A percentile compares a stretch with the other conserved stretches of the same genome.
These are phyloP conservation scores for Falco concolor DNA, from an alignment of 2,797 vertebrate species.

Conservation along the genomic window DNA sequence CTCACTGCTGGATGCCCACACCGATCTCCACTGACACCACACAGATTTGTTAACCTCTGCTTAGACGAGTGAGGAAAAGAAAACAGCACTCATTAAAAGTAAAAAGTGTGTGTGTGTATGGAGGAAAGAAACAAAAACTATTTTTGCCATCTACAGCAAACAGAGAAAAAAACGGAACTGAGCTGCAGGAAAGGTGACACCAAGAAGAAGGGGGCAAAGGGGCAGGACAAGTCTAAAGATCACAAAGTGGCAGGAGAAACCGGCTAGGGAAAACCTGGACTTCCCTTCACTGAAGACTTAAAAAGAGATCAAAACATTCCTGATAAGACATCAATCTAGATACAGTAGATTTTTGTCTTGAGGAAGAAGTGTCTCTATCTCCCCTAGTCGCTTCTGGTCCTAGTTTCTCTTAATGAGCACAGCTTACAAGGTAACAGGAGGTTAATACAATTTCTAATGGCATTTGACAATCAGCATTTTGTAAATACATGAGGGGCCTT, in stretches of 20 bases:
- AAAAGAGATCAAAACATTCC: not conserved
- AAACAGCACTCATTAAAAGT: not conserved
- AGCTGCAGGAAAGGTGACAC: not conserved
- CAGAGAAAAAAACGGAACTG: not conserved
- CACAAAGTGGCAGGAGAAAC: not conserved
- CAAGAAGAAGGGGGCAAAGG: not conserved
- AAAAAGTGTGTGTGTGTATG: not conserved
- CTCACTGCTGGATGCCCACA: accelerated
- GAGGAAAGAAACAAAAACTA: not conserved
- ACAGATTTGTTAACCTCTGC: not conserved
- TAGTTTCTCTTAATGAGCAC: not conserved
- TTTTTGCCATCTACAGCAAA: not conserved
- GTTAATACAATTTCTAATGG: not conserved
- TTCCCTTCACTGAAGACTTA: not conserved
- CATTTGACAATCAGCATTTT: not conserved
- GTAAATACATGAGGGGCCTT: not conserved
- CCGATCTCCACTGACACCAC: not conserved
- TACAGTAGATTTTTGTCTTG: not conserved
- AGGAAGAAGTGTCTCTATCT: not conserved
- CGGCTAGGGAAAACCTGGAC: not conserved
- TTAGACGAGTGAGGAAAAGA: accelerated
- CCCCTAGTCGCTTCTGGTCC: not conserved
- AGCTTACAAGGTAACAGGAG: not conserved
- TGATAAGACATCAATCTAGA: not conserved
- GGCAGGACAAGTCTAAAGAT: not conserved